Percentiles rank a stretch among this genome's conserved stretches.
Conservation (phyloP, 30 jellyfish, hydroid and myxozoan genomes). For the Aurelia sp. region DNA sequence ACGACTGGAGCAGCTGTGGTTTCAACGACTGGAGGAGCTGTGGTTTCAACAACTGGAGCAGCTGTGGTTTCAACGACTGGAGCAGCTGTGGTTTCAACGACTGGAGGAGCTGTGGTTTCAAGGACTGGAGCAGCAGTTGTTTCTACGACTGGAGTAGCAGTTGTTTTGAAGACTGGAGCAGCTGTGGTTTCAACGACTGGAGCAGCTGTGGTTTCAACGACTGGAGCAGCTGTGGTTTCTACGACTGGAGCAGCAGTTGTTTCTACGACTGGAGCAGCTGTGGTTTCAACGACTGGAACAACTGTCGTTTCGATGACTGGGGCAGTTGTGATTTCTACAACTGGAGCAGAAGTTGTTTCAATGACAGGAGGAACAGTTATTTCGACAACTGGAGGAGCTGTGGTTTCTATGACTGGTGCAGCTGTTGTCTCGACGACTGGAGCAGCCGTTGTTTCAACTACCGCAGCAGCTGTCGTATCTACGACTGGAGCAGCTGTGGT, state of each 20-base stretch:
- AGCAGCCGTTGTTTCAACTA: slow-evolving; percentile 41
- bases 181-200: slow-evolving; percentile 46
- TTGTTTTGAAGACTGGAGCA: slow-evolving; percentile 31
- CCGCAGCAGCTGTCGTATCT: slow-evolving; percentile 63
- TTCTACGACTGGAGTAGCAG: slow-evolving; percentile 37
- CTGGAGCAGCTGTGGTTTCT: slow-evolving; percentile 52
- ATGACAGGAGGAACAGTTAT: slow-evolving; percentile 4
- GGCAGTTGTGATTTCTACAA: slow-evolving; percentile 34
- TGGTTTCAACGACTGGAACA: slow-evolving; percentile 31
- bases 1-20: slow-evolving; percentile 38
- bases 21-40: slow-evolving; percentile 32
- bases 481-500: slow-evolving; percentile 45
- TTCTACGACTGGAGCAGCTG: slow-evolving; percentile 50
- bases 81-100: slow-evolving; percentile 34
- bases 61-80: slow-evolving; percentile 46
- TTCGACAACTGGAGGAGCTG: slow-evolving; percentile 44
- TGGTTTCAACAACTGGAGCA: slow-evolving; percentile 45
- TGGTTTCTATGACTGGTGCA: slow-evolving; percentile 22
- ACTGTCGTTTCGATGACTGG: slow-evolving; percentile 39
- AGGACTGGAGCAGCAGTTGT: slow-evolving; percentile 47
- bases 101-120: slow-evolving; percentile 43
- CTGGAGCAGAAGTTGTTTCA: slow-evolving; percentile 55
- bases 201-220: slow-evolving; percentile 34
- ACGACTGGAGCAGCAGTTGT: slow-evolving; percentile 50
- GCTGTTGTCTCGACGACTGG: slow-evolving; percentile 50